Conservation (phyloP, 2,113 vertebrate genomes). For the Atrichornis clamosus region DNA sequence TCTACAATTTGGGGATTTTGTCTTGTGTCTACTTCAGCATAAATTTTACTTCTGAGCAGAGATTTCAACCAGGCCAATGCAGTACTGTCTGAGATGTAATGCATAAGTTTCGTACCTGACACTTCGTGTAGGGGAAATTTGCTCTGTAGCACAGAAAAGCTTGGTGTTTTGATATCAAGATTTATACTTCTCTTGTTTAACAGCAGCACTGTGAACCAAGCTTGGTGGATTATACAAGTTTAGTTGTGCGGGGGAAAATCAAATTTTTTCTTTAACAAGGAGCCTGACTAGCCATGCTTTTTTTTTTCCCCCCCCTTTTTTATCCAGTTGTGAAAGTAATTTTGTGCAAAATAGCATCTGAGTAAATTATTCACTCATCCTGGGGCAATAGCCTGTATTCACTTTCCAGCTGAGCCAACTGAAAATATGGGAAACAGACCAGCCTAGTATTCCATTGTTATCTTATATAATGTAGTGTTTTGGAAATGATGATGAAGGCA, state of each 20-base stretch:
- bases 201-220: neutral
- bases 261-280: neutral
- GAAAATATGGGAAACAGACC: slow-evolving; percentile 43
- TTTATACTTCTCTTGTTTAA: neutral
- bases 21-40: neutral
- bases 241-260: neutral
- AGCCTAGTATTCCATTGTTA: slow-evolving; percentile 30
- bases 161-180: neutral
- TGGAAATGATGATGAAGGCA: slow-evolving; percentile 50
- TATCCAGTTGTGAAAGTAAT: slow-evolving; percentile 24
- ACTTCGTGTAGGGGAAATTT: neutral
- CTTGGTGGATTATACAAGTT: neutral
- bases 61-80: neutral
- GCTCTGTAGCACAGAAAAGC: neutral
- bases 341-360: slow-evolving; percentile 27
- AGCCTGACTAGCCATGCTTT: neutral
- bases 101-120: neutral
- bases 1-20: slow-evolving; percentile 9
- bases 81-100: neutral
- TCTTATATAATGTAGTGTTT: slow-evolving; percentile 38
- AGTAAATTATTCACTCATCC: slow-evolving; percentile 48
- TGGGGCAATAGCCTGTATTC: slow-evolving; percentile 31
- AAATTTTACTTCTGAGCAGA: neutral
- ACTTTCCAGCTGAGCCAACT: slow-evolving; percentile 38
- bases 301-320: neutral